These are phyloP conservation scores for Istiophorus platypterus DNA, from an alignment of 2,113 vertebrate species.

Conservation along the genomic window DNA sequence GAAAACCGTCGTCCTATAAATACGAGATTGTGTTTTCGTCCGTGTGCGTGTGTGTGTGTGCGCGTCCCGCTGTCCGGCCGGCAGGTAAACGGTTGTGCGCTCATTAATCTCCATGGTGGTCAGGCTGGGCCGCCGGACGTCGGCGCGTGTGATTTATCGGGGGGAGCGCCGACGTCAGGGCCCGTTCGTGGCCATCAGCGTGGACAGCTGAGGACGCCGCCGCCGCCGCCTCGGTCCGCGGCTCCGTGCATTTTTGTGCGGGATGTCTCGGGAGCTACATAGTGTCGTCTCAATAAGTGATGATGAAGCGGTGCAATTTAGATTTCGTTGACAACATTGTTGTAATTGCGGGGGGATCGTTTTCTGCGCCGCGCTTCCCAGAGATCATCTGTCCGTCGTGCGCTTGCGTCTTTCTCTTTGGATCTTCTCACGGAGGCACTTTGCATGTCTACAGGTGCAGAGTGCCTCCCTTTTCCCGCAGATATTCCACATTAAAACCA, in stretches of 20 bases:
- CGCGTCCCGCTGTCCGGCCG: conserved; percentile 60
- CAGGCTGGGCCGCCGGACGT: too few relatives aligned
- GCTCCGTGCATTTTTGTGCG: conserved; percentile 39
- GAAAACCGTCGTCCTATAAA: conserved; percentile 24
- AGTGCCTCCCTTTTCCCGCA: background rate
- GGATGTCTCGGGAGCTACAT: conserved; percentile 12
- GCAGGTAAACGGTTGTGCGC: conserved; percentile 78
- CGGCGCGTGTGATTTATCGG: conserved; percentile 84
- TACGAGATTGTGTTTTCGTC: conserved; percentile 26
- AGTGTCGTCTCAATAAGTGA: conserved; percentile 1
- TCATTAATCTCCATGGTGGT: conserved; percentile 88
- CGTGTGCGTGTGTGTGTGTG: conserved; percentile 35
- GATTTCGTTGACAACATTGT: background rate
- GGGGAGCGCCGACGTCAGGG: conserved; percentile 75
- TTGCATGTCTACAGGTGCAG: background rate
- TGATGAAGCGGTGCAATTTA: background rate
- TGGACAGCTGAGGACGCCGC: conserved; percentile 82
- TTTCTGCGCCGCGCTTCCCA: background rate
- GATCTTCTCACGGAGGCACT: background rate
- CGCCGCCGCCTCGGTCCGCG: conserved; percentile 41
- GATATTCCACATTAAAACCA: too few relatives aligned
- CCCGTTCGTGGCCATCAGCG: conserved; percentile 76
- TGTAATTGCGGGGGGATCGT: too few relatives aligned
- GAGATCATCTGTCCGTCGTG: background rate
- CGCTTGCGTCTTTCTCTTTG: too few relatives aligned